A percentile compares a stretch with the other conserved stretches of the same genome.
These are phyloP conservation scores for Aldrovandia affinis DNA, from an alignment of 2,797 vertebrate species.

Conservation along the genomic window DNA sequence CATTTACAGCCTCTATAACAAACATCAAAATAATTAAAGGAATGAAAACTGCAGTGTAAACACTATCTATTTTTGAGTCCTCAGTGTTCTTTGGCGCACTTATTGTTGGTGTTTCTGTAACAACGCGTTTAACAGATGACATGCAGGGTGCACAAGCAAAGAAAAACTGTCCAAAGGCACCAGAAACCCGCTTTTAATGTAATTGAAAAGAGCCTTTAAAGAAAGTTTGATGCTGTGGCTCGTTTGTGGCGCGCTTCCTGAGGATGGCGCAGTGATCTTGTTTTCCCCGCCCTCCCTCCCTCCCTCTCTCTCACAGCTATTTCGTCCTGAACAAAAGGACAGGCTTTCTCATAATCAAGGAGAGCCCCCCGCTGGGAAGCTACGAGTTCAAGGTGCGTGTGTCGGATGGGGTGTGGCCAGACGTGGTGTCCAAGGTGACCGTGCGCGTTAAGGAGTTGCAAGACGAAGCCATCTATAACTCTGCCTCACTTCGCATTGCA, in stretches of 20 bases:
- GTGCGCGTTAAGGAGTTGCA: slow-evolving; percentile 82
- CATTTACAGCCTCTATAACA: background rate
- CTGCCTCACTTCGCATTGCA: slow-evolving; percentile 81
- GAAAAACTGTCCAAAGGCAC: no score
- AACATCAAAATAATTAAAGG: background rate
- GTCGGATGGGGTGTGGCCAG: slow-evolving; percentile 88
- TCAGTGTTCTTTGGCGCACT: background rate
- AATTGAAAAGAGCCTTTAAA: no score
- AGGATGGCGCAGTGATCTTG: background rate
- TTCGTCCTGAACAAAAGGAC: slow-evolving; percentile 86
- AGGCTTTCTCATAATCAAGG: slow-evolving; percentile 85
- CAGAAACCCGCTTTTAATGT: no score
- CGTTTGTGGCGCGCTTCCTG: slow-evolving; percentile 7
- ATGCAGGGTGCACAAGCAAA: background rate
- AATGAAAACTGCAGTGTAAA: background rate
- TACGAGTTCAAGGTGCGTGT: slow-evolving; percentile 84
- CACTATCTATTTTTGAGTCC: background rate
- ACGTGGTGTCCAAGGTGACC: slow-evolving; percentile 77
- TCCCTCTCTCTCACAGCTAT: slow-evolving; percentile 67
- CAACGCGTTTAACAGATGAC: background rate
- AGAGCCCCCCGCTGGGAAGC: slow-evolving; percentile 76
- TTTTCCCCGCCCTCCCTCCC: background rate
- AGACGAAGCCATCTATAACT: slow-evolving; percentile 82
- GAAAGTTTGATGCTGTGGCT: background rate
- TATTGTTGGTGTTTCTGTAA: background rate